phyloP scores from a whole-genome alignment of 2,888 invertebrate genomes.

The Rambutsinella grinnellia region DNA sequence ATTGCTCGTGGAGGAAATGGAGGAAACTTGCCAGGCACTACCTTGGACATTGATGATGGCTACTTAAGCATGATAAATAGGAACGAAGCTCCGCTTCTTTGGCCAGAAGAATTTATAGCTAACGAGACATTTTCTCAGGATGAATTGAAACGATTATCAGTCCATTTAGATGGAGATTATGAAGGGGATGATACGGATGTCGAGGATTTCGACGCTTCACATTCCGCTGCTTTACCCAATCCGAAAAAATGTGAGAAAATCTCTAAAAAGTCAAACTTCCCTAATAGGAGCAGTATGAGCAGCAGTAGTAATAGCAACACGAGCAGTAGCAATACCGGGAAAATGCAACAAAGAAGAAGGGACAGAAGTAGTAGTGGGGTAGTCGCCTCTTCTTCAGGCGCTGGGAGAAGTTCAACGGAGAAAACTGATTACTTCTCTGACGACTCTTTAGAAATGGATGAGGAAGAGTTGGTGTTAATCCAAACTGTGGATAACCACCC shows the following conservation, averaged over 20 bases:
- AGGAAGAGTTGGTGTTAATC: constrained; percentile 22
- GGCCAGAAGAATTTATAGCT: constrained; percentile 65
- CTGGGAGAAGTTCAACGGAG: constrained; percentile 47
- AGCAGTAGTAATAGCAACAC: constrained; percentile 33
- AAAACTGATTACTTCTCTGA: constrained; percentile 66
- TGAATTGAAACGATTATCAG: constrained; percentile 61
- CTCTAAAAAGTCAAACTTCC: constrained; percentile 14
- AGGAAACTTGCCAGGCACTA: constrained; percentile 4
- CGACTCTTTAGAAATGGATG: constrained; percentile 63
- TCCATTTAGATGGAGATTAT: constrained; percentile 48
- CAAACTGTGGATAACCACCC: constrained; percentile 6
- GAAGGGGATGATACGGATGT: constrained; percentile 29
- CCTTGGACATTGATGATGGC: constrained; percentile 64
- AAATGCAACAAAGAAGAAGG: background rate
- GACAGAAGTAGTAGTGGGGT: background rate
- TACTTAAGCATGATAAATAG: constrained; percentile 66
- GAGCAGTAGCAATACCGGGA: constrained; percentile 21
- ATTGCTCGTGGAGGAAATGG: constrained; percentile 16
- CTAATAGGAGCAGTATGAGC: constrained; percentile 20
- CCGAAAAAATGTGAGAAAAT: constrained; percentile 7
- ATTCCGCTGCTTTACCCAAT: constrained; percentile 12
- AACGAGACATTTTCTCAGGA: constrained; percentile 65
- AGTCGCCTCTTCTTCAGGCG: constrained; percentile 1
- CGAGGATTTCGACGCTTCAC: constrained; percentile 10
- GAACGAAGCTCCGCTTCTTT: constrained; percentile 61